These are phyloP conservation scores for Halictus ligatus DNA, from an alignment of 2,888 invertebrate species.

Conservation along the genomic window DNA sequence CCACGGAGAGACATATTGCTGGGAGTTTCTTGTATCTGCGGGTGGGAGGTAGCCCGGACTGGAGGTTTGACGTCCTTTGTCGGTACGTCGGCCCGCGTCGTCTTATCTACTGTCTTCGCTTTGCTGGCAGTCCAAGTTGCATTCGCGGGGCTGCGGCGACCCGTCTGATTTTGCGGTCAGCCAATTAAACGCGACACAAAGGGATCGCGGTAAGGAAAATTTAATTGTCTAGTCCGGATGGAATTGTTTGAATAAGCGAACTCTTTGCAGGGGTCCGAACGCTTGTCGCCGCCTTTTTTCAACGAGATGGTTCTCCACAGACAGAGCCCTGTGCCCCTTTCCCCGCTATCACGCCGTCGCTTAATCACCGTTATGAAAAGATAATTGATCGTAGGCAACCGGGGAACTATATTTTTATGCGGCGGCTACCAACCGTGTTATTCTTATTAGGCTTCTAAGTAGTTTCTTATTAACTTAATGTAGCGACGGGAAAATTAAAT, in stretches of 20 bases:
- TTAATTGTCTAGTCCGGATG: slow-evolving; percentile 33
- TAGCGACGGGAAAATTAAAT: slow-evolving; percentile 36
- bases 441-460: slow-evolving; percentile 30
- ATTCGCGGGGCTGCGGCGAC: slow-evolving; percentile 16
- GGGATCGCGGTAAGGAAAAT: slow-evolving; percentile 32
- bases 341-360: background rate
- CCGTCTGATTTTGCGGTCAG: slow-evolving; percentile 37
- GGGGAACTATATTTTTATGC: slow-evolving; percentile 32
- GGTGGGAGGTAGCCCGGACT: background rate
- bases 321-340: too few relatives aligned
- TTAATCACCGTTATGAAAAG: background rate
- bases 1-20: slow-evolving; percentile 52
- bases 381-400: slow-evolving; percentile 32
- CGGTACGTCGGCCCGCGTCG: slow-evolving; percentile 25
- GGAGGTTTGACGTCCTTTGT: slow-evolving; percentile 43
- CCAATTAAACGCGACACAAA: slow-evolving; percentile 60
- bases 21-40: slow-evolving; percentile 48
- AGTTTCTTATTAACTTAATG: slow-evolving; percentile 49
- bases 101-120: slow-evolving; percentile 29
- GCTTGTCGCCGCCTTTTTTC: background rate
- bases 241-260: slow-evolving; percentile 22
- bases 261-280: slow-evolving; percentile 11
- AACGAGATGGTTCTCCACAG: too few relatives aligned
- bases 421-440: background rate
- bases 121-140: background rate